phyloP scores from a whole-genome alignment of 2,888 invertebrate genomes.

The Lamellibrachia satsuma region DNA sequence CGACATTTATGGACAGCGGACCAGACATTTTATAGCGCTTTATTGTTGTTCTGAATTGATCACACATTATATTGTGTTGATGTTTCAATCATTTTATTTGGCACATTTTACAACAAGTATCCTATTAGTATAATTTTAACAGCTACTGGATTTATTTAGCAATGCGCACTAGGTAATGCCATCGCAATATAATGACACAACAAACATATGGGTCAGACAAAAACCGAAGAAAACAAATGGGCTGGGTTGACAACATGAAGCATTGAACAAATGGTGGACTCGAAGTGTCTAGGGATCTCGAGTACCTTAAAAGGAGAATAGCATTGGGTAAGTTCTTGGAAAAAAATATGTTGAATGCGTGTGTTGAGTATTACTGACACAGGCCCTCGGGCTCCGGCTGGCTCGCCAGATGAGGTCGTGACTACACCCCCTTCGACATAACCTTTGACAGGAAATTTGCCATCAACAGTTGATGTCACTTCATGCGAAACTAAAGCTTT shows the following conservation, averaged over 20 bases:
- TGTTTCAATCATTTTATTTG: neutral
- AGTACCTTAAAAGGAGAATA: neutral
- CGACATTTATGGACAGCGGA: no score
- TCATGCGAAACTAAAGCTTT: neutral
- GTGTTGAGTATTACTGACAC: neutral
- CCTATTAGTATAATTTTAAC: neutral
- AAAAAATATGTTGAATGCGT: neutral
- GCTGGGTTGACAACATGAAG: no score
- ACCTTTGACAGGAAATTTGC: neutral
- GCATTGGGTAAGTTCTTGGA: neutral
- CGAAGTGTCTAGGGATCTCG: no score
- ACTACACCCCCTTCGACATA: neutral
- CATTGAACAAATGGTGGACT: no score
- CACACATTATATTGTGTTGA: neutral
- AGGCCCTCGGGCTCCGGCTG: neutral
- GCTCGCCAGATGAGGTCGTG: neutral
- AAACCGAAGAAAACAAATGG: no score
- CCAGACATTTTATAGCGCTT: neutral
- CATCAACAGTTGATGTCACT: neutral
- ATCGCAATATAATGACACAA: no score
- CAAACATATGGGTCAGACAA: no score
- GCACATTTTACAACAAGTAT: neutral
- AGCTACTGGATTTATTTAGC: neutral
- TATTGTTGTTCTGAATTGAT: neutral
- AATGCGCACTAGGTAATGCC: neutral